These are phyloP conservation scores for Chrysomela aeneicollis DNA, from an alignment of 2,888 invertebrate species.

Conservation along the genomic window DNA sequence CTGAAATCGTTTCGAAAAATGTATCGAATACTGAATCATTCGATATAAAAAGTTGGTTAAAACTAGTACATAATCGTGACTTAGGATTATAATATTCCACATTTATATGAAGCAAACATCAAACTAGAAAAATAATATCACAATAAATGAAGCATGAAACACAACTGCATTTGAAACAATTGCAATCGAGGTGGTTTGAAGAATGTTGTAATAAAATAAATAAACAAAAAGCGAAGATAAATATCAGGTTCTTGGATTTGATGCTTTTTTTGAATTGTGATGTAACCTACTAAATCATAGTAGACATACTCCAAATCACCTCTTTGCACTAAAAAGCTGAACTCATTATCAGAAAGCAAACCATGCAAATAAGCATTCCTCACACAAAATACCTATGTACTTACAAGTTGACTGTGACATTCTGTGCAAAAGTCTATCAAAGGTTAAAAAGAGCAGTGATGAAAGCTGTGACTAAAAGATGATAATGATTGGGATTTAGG, in stretches of 20 bases:
- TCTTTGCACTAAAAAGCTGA: background rate
- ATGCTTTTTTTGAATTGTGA: no score
- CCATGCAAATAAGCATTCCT: background rate
- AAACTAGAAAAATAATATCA: background rate
- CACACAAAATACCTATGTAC: background rate
- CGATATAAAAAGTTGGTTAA: no score
- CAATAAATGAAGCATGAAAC: background rate
- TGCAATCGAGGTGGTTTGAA: background rate
- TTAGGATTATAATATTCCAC: background rate
- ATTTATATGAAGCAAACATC: background rate
- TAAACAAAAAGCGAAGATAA: no score
- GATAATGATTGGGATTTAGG: background rate
- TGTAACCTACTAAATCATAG: no score
- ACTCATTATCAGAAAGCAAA: background rate
- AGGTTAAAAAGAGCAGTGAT: background rate
- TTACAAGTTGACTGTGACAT: background rate
- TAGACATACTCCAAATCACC: background rate
- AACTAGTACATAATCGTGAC: no score
- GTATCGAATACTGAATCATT: no score
- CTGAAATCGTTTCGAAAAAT: no score
- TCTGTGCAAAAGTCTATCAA: background rate
- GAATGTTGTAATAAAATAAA: background rate
- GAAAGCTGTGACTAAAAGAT: background rate
- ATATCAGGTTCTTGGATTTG: no score
- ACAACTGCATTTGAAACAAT: background rate